Base-by-base conservation (phyloP, 2,888 invertebrate species). In the Platycheirus albimanus region DNA sequence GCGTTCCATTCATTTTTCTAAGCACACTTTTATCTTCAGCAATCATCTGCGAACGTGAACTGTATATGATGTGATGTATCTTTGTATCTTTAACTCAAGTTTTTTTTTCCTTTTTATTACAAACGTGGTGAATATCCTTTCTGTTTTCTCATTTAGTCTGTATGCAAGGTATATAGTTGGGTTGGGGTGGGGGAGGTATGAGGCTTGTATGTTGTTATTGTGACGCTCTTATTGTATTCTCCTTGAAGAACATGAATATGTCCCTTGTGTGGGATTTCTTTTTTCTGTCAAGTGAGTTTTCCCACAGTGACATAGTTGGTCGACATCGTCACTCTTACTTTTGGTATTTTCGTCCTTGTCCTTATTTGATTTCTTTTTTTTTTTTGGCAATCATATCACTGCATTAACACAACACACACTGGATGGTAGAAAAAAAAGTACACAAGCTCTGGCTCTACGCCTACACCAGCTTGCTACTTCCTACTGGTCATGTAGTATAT, bases 1-100 rank as follows among this genome's bases (percentile, higher is more conserved):
- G 81, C 81, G 81, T 81, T 77, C 77, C 81, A 81, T 81, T 81
- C 81, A 81, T 81, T 81, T 77, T 77, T 77, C 81, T 81, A 81
- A 81, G 81, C 81, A 81, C 81, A 81, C 76, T 81, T 81, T 81
- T 81, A 77, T 81, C 81, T 81, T 33, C 67, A 77, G 77, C 81
- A 81, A 81, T 81, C 81, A 81, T 81, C 81, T 81, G 71, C 77
- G 81, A 81, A 81, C 81, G 81, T 81, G 81, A 77, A 76, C 66
- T 71, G 71, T 76, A 36, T 81, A 58, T 67, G 71, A 76, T 76
- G 76, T 61, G 71, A 76, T 71, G 76, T 81, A 63, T 72, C 58
- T 72, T 52, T 67, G 72, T 72, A 67, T 67, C 71, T 67, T 41
- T 38, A 41, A 24, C 36, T 75, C 52, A 36, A 45, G 47, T 64